Evolutionary conservation across 2,888 invertebrate species (phyloP).

Genomic region (Phymatocera aterrima): DNA sequence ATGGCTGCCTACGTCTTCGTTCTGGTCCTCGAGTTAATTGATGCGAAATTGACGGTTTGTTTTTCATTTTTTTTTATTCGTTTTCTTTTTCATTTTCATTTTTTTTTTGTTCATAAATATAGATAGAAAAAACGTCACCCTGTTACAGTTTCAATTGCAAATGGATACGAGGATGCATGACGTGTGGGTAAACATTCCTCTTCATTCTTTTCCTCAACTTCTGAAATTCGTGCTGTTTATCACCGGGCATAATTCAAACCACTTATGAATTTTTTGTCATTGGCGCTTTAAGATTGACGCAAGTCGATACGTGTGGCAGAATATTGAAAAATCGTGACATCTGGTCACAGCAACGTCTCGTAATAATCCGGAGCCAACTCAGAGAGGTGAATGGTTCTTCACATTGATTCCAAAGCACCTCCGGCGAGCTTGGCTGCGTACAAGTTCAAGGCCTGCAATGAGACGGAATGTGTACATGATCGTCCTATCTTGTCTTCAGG

Average conservation of each 20-base stretch:
- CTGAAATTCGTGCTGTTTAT: not conserved
- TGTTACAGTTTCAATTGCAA: conserved; percentile 17
- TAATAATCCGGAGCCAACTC: conserved; percentile 22
- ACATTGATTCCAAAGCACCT: conserved; percentile 80
- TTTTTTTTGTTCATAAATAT: conserved; percentile 5
- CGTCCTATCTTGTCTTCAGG: too few relatives aligned
- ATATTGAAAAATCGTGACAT: not conserved
- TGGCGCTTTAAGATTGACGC: not conserved
- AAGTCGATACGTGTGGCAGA: not conserved
- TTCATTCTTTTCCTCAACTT: not conserved
- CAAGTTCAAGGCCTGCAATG: conserved; percentile 85
- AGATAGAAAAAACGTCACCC: conserved; percentile 22
- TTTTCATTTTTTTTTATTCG: not conserved
- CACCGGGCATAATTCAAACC: not conserved
- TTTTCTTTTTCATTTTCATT: not conserved
- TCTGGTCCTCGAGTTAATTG: conserved; percentile 40
- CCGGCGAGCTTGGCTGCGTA: conserved; percentile 91
- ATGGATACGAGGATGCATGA: not conserved
- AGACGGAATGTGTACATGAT: not conserved
- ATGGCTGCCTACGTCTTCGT: conserved; percentile 22
- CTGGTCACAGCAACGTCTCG: conserved; percentile 34
- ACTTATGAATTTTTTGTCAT: not conserved
- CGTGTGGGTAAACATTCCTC: not conserved
- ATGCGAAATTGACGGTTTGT: conserved; percentile 26
- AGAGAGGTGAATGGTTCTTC: conserved; percentile 54